These are phyloP conservation scores for Stomatorhinus walkeri DNA, from an alignment of 2,797 vertebrate genomes.

Conservation along the genomic window DNA sequence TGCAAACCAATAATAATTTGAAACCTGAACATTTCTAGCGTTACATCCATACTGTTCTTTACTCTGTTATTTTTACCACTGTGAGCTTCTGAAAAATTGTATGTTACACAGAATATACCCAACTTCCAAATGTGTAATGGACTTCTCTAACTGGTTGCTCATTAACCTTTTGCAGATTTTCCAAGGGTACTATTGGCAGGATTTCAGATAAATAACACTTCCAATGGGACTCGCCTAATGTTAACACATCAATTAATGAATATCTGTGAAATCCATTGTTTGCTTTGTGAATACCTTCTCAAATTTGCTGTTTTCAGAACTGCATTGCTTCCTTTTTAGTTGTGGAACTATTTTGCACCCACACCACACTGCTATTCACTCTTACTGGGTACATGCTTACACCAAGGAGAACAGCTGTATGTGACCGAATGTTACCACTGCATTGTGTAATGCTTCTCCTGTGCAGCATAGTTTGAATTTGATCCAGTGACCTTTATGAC, in stretches of 20 bases:
- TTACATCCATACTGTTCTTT: constrained; percentile 7
- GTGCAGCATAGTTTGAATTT: not conserved
- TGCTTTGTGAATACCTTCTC: not conserved
- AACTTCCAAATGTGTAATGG: not conserved
- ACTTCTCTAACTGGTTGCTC: not conserved
- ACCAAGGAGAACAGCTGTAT: not conserved
- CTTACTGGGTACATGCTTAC: not conserved
- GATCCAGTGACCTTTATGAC: not conserved
- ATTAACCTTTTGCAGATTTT: not conserved
- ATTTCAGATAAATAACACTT: not conserved
- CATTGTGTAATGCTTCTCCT: not conserved
- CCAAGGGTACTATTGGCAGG: not conserved
- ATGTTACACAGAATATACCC: not conserved
- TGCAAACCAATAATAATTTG: constrained; percentile 2
- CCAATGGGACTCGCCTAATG: not conserved
- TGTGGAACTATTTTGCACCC: not conserved
- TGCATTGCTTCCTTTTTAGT: not conserved
- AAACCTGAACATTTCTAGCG: constrained; percentile 5
- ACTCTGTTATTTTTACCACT: constrained; percentile 9
- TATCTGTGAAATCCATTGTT: constrained; percentile 1
- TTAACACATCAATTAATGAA: not conserved
- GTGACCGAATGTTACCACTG: not conserved
- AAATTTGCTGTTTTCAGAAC: not conserved
- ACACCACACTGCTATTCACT: not conserved
- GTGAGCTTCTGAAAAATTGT: not conserved